Percentiles rank a stretch among this genome's conserved stretches.
Conservation (phyloP, 2,888 invertebrate genomes). For the Rhorus exstirpatorius region DNA sequence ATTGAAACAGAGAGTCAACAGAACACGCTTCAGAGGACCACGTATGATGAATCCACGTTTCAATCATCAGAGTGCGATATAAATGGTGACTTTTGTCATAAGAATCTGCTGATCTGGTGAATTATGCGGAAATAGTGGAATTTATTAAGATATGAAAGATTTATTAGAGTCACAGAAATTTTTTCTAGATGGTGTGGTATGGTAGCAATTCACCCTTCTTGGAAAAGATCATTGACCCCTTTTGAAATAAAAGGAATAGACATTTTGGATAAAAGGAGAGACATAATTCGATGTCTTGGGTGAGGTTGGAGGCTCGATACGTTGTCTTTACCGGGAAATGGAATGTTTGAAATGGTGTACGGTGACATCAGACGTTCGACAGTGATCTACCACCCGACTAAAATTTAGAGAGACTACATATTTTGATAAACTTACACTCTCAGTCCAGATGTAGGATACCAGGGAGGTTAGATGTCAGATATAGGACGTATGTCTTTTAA, state of each 20-base stretch:
- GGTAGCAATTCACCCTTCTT: constrained; percentile 13
- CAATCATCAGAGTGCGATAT: constrained; percentile 23
- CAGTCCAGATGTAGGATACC: no score
- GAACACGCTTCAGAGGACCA: not conserved
- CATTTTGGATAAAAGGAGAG: not conserved
- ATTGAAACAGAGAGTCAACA: constrained; percentile 30
- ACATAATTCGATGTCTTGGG: not conserved
- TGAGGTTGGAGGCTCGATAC: constrained; percentile 33
- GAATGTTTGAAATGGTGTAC: constrained; percentile 27
- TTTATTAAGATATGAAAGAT: constrained; percentile 57
- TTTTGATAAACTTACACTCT: constrained; percentile 27
- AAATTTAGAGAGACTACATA: not conserved
- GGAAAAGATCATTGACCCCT: constrained; percentile 25
- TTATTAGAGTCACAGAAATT: constrained; percentile 47
- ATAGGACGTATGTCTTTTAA: no score
- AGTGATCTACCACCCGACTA: constrained; percentile 30
- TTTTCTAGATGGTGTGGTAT: constrained; percentile 27
- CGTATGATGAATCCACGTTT: constrained; percentile 39
- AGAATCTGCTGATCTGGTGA: constrained; percentile 10
- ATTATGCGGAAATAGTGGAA: constrained; percentile 56
- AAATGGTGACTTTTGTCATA: not conserved
- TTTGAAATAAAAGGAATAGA: constrained; percentile 52
- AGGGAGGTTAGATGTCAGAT: constrained; percentile 1
- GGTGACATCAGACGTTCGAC: constrained; percentile 36
- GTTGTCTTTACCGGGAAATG: constrained; percentile 51